Base-by-base conservation (phyloP, 2,888 invertebrate genomes). In the Melitaea athalia region DNA sequence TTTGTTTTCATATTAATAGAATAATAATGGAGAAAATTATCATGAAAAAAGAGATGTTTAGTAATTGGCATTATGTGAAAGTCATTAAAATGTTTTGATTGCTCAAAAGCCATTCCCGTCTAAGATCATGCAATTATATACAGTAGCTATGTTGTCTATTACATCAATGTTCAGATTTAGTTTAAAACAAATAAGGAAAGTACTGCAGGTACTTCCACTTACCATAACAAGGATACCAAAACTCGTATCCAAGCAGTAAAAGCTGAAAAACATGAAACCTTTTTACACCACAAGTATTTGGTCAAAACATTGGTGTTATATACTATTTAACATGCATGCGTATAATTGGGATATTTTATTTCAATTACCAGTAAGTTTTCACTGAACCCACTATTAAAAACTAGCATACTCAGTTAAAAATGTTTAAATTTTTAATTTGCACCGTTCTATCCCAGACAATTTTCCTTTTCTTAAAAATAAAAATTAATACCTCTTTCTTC, bases 231-330 rank as follows among this genome's bases (percentile, higher is more conserved):
- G 84, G 86, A 85, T 87, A 90, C 81, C 88, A 89, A 89, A 82
- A 88, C 90, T 88, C 87, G 89, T 90, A 89, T 90, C 92, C 86
- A 84, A 91, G 88, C 81, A 84, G 92, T 84, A 83, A 83, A 87
- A 85, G 88, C 92, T 92, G 92, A 92, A 92, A 92, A 92, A 91
- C 88, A 92, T 88, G 72, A 91, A 90, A 89, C 76, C 81, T 77
- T 87, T 24, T 89, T 89, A 87, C 87, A 88, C 89, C 85, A 75
- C 67, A 68, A 68, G 70, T 75, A 72, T 67, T 73, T 74, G 77
- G 78, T 77, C 76, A 77, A 69, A 55, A 67, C 59, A 59, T 62
- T 74, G 71, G 64, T 68, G 70, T 72, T 69, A 71, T 64, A 63
- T 63, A 69, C 69, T 65, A 67, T 63, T 59, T 72, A 74, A 74